Evolutionary conservation across 2,797 vertebrate species (phyloP).

Genomic region (Sternarchorhynchus goeldii): DNA sequence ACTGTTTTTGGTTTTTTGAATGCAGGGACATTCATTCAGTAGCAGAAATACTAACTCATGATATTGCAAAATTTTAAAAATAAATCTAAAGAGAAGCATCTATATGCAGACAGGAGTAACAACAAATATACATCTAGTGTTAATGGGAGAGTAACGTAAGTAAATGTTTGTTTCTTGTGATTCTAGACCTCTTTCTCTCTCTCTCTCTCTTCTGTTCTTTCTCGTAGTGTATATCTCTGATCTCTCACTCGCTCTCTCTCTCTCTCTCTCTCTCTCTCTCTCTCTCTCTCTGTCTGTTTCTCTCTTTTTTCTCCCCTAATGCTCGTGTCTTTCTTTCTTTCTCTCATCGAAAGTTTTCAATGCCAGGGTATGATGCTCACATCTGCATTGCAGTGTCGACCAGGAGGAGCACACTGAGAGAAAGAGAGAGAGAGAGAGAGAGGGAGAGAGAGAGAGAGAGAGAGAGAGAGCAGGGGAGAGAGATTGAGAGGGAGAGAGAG

Average conservation of each 20-base stretch:
- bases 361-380: slow-evolving; percentile 57
- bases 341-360: slow-evolving; percentile 35
- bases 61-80: slow-evolving; percentile 14
- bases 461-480: slow-evolving; percentile 12
- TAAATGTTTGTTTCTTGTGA: no score
- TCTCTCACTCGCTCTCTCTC: not conserved
- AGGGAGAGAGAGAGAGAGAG: slow-evolving; percentile 39
- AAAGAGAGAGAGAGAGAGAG: slow-evolving; percentile 42
- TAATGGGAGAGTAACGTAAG: no score
- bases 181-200: not conserved
- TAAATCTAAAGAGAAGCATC: no score
- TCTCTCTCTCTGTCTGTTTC: no score
- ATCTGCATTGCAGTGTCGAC: slow-evolving; percentile 79
- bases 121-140: no score
- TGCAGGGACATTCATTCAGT: slow-evolving; percentile 2
- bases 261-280: not conserved
- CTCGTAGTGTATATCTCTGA: no score
- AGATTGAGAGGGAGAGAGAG: slow-evolving; percentile 27
- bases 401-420: slow-evolving; percentile 20
- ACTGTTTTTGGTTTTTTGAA: slow-evolving; percentile 21
- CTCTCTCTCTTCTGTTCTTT: no score
- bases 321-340: slow-evolving; percentile 48
- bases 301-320: slow-evolving; percentile 13
- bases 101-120: no score
- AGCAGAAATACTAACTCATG: not conserved